These are phyloP conservation scores for Malurus splendens DNA, from an alignment of 2,797 vertebrate genomes.

Conservation along the genomic window DNA sequence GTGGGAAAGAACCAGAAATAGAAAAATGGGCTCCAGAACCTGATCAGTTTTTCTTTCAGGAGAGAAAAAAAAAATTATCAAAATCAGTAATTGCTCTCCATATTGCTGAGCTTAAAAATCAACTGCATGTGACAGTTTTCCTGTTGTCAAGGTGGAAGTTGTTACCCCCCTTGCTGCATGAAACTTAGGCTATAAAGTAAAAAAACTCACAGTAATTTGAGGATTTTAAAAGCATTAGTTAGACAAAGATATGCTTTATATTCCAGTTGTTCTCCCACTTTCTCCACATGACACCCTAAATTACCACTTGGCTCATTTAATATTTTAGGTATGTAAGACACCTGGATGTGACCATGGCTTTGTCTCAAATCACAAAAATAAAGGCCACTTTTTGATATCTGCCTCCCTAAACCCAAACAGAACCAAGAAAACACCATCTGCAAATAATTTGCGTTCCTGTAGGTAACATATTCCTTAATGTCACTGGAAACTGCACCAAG, in stretches of 20 bases:
- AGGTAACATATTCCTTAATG: not conserved
- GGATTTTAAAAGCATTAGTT: not conserved
- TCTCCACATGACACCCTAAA: not conserved
- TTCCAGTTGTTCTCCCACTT: not conserved
- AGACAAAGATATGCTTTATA: not conserved
- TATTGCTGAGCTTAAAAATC: not conserved
- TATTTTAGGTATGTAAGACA: not conserved
- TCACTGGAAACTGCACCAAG: not conserved
- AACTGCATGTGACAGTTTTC: not conserved
- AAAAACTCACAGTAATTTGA: not conserved
- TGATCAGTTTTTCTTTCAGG: not conserved
- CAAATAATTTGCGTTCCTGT: not conserved
- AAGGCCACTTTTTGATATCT: not conserved
- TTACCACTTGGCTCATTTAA: not conserved
- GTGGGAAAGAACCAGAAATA: not conserved
- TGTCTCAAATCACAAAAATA: not conserved
- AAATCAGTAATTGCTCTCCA: not conserved
- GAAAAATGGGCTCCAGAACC: not conserved
- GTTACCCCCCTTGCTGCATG: not conserved
- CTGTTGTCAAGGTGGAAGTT: not conserved
- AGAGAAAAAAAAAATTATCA: not conserved
- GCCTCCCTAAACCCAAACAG: not conserved
- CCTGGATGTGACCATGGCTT: not conserved
- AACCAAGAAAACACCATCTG: not conserved
- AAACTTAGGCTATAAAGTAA: not conserved